Percentiles rank a stretch among this genome's conserved stretches.
These are phyloP conservation scores for Anoncus sp. DNA, from an alignment of 2,888 invertebrate genomes.

Conservation along the genomic window DNA sequence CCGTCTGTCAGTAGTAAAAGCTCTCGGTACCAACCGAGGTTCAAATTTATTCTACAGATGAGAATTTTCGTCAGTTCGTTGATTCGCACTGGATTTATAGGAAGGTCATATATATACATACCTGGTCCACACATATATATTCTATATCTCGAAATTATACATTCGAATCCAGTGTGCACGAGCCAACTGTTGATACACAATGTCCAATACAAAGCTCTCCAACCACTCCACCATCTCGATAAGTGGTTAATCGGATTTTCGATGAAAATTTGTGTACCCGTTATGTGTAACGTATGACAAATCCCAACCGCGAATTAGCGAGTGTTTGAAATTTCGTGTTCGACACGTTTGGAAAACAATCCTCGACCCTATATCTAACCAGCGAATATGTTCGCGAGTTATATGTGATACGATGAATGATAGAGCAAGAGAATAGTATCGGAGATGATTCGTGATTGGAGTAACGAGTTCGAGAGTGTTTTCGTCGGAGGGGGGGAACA, in stretches of 20 bases:
- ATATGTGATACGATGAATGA: background rate
- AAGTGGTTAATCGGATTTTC: constrained; percentile 61
- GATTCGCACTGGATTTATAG: no score
- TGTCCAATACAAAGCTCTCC: background rate
- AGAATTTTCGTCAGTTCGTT: no score
- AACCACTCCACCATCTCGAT: constrained; percentile 42
- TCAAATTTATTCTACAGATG: no score
- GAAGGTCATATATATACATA: no score
- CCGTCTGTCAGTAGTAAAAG: no score
- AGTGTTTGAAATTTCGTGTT: constrained; percentile 41
- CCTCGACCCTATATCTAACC: background rate
- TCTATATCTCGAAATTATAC: constrained; percentile 26
- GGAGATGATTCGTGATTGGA: background rate
- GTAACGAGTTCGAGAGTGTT: background rate
- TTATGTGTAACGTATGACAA: constrained; percentile 28
- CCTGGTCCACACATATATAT: background rate
- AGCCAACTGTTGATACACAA: constrained; percentile 54
- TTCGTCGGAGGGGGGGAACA: background rate
- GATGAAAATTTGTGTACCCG: constrained; percentile 48
- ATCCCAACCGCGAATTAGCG: constrained; percentile 39
- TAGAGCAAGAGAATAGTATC: background rate
- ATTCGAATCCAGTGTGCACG: constrained; percentile 23
- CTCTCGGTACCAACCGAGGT: no score
- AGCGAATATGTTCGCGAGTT: background rate
- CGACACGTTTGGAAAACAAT: background rate